A percentile compares a stretch with the other conserved stretches of the same genome.
These are phyloP conservation scores for Calycopis cecrops DNA, from an alignment of 1,140 invertebrate genomes.

Conservation along the genomic window DNA sequence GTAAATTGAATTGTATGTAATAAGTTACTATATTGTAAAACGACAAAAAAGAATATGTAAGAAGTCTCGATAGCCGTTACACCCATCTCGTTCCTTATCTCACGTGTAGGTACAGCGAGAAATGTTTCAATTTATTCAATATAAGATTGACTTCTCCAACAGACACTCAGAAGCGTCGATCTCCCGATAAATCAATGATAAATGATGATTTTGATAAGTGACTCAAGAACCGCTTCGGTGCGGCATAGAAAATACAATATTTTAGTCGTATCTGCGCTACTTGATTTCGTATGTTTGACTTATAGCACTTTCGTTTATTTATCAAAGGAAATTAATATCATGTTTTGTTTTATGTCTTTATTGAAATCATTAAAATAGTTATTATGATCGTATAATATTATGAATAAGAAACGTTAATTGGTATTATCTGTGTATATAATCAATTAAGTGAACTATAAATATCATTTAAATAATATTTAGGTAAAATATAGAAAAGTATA, in stretches of 20 bases:
- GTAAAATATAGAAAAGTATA: too few relatives aligned
- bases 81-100: slow-evolving; percentile 26
- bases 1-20: not conserved
- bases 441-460: too few relatives aligned
- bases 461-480: too few relatives aligned
- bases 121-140: slow-evolving; percentile 40
- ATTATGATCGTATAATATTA: too few relatives aligned
- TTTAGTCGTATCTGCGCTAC: too few relatives aligned
- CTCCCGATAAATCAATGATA: slow-evolving; percentile 56
- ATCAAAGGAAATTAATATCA: too few relatives aligned
- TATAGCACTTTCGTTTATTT: too few relatives aligned
- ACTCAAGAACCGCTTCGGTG: slow-evolving; percentile 34
- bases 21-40: not conserved
- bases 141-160: slow-evolving; percentile 45
- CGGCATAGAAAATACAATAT: slow-evolving; percentile 26
- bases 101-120: slow-evolving; percentile 10
- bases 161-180: slow-evolving; percentile 42
- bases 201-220: slow-evolving; percentile 49
- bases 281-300: too few relatives aligned
- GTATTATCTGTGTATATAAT: too few relatives aligned
- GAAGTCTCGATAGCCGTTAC: not conserved
- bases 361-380: too few relatives aligned
- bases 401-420: too few relatives aligned
- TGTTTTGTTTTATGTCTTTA: too few relatives aligned
- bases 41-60: not conserved